phyloP scores from a whole-genome alignment of 2,888 invertebrate genomes.

The Seira musarum region DNA sequence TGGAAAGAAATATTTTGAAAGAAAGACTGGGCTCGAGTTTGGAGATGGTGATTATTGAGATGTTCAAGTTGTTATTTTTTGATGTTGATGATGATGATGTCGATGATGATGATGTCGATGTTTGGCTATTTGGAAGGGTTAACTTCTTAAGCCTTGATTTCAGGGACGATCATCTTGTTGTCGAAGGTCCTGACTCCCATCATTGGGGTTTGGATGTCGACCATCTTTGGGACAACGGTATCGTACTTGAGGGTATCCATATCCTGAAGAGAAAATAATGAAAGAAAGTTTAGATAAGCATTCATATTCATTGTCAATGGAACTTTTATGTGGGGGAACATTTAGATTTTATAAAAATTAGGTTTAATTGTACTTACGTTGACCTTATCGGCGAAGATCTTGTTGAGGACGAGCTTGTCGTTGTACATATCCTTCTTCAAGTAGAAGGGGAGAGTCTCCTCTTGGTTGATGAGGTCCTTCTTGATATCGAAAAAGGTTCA shows the following conservation, averaged over 20 bases:
- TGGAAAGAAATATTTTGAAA: too few relatives aligned
- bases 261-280: conserved; percentile 1
- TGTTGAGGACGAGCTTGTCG: conserved; percentile 24
- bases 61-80: too few relatives aligned
- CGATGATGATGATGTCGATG: too few relatives aligned
- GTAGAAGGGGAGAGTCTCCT: conserved; percentile 9
- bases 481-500: neutral
- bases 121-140: neutral
- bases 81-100: too few relatives aligned
- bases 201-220: conserved; percentile 23
- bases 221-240: neutral
- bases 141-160: conserved; percentile 26
- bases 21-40: too few relatives aligned
- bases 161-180: conserved; percentile 25
- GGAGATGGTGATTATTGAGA: too few relatives aligned
- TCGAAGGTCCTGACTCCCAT: conserved; percentile 29
- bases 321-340: neutral
- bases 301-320: neutral
- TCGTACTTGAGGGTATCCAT: conserved; percentile 21
- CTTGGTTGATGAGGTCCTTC: neutral
- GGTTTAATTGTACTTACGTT: conserved; percentile 16
- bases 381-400: neutral
- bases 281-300: neutral
- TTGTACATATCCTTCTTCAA: conserved; percentile 7
- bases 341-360: neutral